Evolutionary conservation across 2,888 invertebrate species (phyloP).

Genomic region (Priapulus caudatus): DNA sequence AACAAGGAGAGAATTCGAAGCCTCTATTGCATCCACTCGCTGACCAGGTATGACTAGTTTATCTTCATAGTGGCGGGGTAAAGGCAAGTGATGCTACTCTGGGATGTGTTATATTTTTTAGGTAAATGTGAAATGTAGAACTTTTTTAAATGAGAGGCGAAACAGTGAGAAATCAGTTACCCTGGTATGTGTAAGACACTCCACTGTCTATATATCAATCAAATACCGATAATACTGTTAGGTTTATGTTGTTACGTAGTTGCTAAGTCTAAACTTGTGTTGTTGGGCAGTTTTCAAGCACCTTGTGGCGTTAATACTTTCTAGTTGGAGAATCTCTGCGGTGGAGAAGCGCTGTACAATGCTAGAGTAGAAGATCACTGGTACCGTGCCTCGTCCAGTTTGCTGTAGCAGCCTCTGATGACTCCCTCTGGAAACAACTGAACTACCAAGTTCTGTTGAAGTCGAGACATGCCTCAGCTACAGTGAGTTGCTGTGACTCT

Average conservation of each 20-base stretch:
- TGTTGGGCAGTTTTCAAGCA: no score
- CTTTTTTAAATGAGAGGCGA: no score
- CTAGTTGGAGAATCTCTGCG: conserved; percentile 42
- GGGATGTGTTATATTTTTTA: no score
- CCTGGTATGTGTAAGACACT: no score
- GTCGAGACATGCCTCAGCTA: conserved; percentile 60
- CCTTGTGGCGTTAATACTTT: conserved; percentile 77
- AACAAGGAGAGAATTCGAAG: conserved; percentile 69
- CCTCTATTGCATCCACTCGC: conserved; percentile 71
- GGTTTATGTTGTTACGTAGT: no score
- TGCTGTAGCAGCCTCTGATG: conserved; percentile 67
- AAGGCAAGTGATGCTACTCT: no score
- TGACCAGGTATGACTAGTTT: conserved; percentile 70
- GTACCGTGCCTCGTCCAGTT: conserved; percentile 71
- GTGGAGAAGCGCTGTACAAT: conserved; percentile 47
- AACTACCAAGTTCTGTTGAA: conserved; percentile 81
- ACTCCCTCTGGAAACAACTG: conserved; percentile 74
- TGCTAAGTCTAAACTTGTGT: no score
- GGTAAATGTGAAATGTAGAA: no score
- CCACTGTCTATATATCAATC: no score
- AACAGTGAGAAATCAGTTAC: no score
- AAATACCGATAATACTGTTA: not conserved
- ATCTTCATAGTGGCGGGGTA: no score
- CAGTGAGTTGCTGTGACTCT: conserved; percentile 51
- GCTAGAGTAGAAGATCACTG: conserved; percentile 63